Conservation (phyloP, 2,888 invertebrate genomes). For the Thymelicus acteon region DNA sequence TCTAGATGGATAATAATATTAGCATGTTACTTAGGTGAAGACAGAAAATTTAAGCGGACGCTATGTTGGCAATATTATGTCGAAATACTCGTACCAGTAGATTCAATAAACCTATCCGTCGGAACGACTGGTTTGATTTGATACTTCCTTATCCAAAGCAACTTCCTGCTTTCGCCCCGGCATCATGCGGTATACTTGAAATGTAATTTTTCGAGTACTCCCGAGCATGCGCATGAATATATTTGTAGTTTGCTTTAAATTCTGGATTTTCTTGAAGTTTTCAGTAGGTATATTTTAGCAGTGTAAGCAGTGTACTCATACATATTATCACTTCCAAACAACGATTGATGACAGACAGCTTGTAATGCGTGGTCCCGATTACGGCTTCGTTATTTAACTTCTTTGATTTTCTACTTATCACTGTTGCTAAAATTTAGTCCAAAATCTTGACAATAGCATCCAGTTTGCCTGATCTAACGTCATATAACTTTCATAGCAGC, state of each 20-base stretch:
- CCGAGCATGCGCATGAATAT: slow-evolving; percentile 22
- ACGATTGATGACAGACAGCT: no score
- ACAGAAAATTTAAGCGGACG: neutral
- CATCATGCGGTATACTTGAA: slow-evolving; percentile 21
- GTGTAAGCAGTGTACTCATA: neutral
- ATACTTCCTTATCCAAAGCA: slow-evolving; percentile 13
- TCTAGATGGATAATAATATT: no score
- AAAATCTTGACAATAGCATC: no score
- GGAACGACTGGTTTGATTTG: slow-evolving; percentile 12
- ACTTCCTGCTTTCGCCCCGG: slow-evolving; percentile 15
- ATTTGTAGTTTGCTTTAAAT: slow-evolving; percentile 7
- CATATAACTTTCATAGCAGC: no score
- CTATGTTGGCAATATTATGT: slow-evolving; percentile 1
- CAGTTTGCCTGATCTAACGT: no score
- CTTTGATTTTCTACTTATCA: no score
- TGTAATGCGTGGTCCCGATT: no score
- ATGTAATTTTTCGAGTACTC: slow-evolving; percentile 21
- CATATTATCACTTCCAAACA: no score
- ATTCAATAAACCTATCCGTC: neutral
- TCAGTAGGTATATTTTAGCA: neutral
- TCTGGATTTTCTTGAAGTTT: slow-evolving; percentile 10
- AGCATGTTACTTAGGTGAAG: no score
- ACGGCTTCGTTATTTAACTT: no score
- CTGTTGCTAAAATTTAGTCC: no score
- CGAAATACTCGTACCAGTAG: neutral